These are phyloP conservation scores for Hyposoter didymator DNA, from an alignment of 2,888 invertebrate species.

Conservation along the genomic window DNA sequence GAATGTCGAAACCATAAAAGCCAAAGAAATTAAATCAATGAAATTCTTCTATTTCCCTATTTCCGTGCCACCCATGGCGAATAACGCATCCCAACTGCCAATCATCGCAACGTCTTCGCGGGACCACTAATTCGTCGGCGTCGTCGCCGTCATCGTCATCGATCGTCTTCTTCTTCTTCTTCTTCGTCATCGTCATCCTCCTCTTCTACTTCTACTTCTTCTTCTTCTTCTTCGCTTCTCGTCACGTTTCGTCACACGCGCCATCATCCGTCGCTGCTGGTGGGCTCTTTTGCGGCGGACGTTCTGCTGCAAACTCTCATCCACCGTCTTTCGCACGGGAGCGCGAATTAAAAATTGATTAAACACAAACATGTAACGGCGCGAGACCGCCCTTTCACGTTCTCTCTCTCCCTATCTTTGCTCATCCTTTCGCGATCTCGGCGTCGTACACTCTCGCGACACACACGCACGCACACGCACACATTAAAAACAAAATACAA, in stretches of 20 bases:
- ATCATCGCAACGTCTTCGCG: constrained; percentile 65
- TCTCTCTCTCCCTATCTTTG: constrained; percentile 13
- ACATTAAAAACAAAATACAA: not conserved
- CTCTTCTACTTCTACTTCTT: constrained; percentile 39
- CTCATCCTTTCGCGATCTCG: not conserved
- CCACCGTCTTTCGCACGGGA: constrained; percentile 40
- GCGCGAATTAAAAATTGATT: not conserved
- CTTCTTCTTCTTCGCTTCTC: constrained; percentile 21
- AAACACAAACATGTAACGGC: too few species aligned
- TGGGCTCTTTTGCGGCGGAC: constrained; percentile 30
- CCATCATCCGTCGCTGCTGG: constrained; percentile 32
- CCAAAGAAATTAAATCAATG: constrained; percentile 77
- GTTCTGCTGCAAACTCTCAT: constrained; percentile 46
- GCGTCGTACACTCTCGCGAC: not conserved
- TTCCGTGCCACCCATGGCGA: constrained; percentile 78
- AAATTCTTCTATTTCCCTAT: constrained; percentile 84
- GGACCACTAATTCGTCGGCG: constrained; percentile 61
- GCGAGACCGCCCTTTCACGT: constrained; percentile 24
- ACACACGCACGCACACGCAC: not conserved
- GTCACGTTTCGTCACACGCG: constrained; percentile 14
- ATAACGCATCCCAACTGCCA: constrained; percentile 65
- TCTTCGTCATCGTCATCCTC: constrained; percentile 17
- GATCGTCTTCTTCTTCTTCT: constrained; percentile 52
- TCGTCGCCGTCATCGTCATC: not conserved
- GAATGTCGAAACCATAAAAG: constrained; percentile 67